phyloP scores from a whole-genome alignment of 2,113 vertebrate genomes.

The Chaetodon trifascialis region DNA sequence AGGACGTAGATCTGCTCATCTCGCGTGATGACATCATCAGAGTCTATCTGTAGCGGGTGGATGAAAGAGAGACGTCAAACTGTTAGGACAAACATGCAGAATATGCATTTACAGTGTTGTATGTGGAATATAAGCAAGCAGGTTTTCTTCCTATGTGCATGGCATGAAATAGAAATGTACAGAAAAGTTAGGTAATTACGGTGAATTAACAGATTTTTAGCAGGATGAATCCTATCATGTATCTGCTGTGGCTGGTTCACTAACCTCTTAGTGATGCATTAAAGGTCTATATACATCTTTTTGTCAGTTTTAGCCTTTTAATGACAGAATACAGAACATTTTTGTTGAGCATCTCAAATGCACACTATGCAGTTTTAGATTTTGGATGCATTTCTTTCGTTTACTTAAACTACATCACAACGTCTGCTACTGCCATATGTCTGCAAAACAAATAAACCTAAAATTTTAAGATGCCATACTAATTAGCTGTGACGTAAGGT shows the following conservation, averaged over 20 bases:
- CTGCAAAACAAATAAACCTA: background rate
- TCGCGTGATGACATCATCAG: constrained; percentile 91
- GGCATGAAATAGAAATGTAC: too few species aligned
- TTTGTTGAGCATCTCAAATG: background rate
- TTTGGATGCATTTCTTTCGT: background rate
- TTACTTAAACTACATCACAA: background rate
- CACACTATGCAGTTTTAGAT: background rate
- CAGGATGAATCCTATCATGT: background rate
- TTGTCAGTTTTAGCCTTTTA: background rate
- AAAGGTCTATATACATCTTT: background rate
- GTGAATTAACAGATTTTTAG: too few species aligned
- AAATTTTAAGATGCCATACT: background rate
- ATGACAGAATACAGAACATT: background rate
- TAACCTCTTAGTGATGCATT: background rate
- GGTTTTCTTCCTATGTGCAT: too few species aligned
- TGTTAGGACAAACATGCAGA: background rate
- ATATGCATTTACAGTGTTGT: background rate
- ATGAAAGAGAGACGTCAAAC: background rate
- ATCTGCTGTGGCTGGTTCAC: background rate
- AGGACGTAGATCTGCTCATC: constrained; percentile 94
- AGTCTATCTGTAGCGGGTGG: constrained; percentile 85
- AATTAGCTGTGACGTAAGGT: background rate
- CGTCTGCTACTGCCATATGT: background rate
- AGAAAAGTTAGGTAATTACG: too few species aligned
- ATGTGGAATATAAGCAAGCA: too few species aligned